Conservation (phyloP, 2,888 invertebrate species). For the Meganola albula region DNA sequence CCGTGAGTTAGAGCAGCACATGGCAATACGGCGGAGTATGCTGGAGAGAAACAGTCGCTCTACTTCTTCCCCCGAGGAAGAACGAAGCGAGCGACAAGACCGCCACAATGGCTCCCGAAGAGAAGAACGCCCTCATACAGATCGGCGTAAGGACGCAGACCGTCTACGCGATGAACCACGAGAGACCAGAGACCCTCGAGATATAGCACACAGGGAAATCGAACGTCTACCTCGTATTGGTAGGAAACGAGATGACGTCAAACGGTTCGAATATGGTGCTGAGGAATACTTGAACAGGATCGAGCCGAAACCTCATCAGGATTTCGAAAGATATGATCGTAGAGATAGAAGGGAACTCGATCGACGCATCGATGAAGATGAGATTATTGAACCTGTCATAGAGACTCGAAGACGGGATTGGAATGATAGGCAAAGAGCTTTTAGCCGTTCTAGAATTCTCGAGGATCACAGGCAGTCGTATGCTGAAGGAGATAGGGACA, state of each 20-base stretch:
- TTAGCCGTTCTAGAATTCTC: slow-evolving; percentile 66
- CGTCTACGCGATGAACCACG: slow-evolving; percentile 54
- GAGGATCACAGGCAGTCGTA: slow-evolving; percentile 69
- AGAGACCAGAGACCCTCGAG: slow-evolving; percentile 32
- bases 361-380: slow-evolving; percentile 67
- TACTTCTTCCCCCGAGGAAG: slow-evolving; percentile 75
- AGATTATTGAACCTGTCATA: slow-evolving; percentile 65
- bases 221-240: slow-evolving; percentile 67
- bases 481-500: slow-evolving; percentile 59
- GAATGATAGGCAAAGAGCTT: slow-evolving; percentile 64
- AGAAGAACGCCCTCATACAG: slow-evolving; percentile 68
- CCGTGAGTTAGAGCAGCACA: slow-evolving; percentile 73
- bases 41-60: slow-evolving; percentile 73
- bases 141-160: slow-evolving; percentile 57
- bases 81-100: slow-evolving; percentile 68
- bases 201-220: slow-evolving; percentile 53
- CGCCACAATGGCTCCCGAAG: slow-evolving; percentile 64
- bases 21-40: slow-evolving; percentile 72
- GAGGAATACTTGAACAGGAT: slow-evolving; percentile 65
- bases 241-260: slow-evolving; percentile 61
- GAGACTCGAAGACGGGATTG: slow-evolving; percentile 64
- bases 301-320: slow-evolving; percentile 59
- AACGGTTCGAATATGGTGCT: slow-evolving; percentile 64
- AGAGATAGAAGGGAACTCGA: slow-evolving; percentile 64
- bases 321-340: slow-evolving; percentile 54